Evolutionary conservation across 2,888 invertebrate genomes (phyloP).

Genomic region (Encarsia formosa): DNA sequence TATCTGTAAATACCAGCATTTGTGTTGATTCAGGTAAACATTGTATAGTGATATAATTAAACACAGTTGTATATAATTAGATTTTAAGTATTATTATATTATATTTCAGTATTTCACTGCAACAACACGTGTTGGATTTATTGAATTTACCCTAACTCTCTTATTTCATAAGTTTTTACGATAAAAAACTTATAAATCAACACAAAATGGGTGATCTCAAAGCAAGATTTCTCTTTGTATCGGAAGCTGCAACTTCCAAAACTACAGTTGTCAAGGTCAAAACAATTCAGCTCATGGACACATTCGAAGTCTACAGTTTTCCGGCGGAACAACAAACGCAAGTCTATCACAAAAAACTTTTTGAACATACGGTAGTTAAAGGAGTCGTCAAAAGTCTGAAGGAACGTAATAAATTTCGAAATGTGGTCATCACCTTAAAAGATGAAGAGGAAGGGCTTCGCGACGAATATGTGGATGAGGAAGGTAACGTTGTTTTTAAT

Average conservation of each 20-base stretch:
- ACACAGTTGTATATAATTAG: no score
- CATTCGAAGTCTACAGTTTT: slow-evolving; percentile 26
- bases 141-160: no score
- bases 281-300: slow-evolving; percentile 24
- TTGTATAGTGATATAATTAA: no score
- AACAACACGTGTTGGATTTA: no score
- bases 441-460: slow-evolving; percentile 15
- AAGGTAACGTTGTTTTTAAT: slow-evolving; percentile 28
- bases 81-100: no score
- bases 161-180: no score
- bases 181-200: slow-evolving; percentile 30
- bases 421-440: slow-evolving; percentile 24
- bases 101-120: no score
- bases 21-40: no score
- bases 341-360: slow-evolving; percentile 23
- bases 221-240: slow-evolving; percentile 28
- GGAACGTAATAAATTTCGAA: slow-evolving; percentile 22
- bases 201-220: slow-evolving; percentile 23
- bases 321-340: slow-evolving; percentile 18
- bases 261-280: slow-evolving; percentile 18
- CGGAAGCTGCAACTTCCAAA: slow-evolving; percentile 9
- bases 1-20: no score
- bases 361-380: slow-evolving; percentile 19
- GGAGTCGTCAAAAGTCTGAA: slow-evolving; percentile 25
- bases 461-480: slow-evolving; percentile 26